Evolutionary conservation across 1,140 invertebrate genomes (phyloP).

Genomic region (Scaptomyza graminum): DNA sequence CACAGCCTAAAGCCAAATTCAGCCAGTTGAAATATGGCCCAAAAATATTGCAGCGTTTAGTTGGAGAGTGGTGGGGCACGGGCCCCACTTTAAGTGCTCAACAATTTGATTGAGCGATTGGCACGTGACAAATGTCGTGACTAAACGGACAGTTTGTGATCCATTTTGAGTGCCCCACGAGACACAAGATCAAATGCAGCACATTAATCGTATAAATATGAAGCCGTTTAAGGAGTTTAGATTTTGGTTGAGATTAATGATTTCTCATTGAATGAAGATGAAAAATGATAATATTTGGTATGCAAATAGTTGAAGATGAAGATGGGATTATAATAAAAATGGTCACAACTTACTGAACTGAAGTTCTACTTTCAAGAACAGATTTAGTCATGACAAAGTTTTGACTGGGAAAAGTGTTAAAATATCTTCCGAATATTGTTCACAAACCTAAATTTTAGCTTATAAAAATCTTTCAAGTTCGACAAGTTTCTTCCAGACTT

Average conservation of each 20-base stretch:
- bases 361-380: too few species aligned
- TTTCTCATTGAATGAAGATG: background rate
- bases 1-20: slow-evolving; percentile 27
- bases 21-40: slow-evolving; percentile 38
- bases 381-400: too few species aligned
- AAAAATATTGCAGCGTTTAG: slow-evolving; percentile 25
- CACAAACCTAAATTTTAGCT: too few species aligned
- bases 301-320: too few species aligned
- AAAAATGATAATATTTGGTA: too few species aligned
- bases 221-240: background rate
- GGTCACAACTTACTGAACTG: too few species aligned
- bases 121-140: slow-evolving; percentile 50
- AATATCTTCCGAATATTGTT: too few species aligned
- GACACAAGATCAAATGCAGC: slow-evolving; percentile 15
- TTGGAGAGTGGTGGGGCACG: background rate
- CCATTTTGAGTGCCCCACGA: slow-evolving; percentile 3
- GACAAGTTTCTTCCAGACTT: too few species aligned
- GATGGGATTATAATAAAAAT: too few species aligned
- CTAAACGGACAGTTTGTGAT: slow-evolving; percentile 43
- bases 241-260: too few species aligned
- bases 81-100: background rate
- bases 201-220: slow-evolving; percentile 13
- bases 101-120: slow-evolving; percentile 45
- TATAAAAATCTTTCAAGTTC: too few species aligned
- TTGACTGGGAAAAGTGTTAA: too few species aligned